phyloP scores from a whole-genome alignment of 2,888 invertebrate genomes.

The Campaea margaritaria region DNA sequence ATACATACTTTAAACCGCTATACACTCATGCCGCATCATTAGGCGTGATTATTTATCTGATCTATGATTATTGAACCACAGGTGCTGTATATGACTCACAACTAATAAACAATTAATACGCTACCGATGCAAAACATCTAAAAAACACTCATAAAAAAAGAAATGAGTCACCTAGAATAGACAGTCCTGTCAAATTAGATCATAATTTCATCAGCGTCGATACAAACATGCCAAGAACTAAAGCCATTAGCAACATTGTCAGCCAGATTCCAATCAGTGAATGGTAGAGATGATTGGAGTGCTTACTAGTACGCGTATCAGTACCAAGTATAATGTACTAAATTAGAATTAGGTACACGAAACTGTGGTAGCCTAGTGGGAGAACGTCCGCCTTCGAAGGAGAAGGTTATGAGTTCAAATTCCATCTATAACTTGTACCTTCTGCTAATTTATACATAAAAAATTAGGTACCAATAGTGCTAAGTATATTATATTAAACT shows the following conservation, averaged over 20 bases:
- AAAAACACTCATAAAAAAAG: constrained; percentile 17
- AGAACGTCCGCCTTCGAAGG: too few relatives aligned
- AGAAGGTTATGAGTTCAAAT: too few relatives aligned
- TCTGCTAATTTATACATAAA: too few relatives aligned
- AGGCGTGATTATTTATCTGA: too few relatives aligned
- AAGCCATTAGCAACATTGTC: constrained; percentile 35
- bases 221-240: constrained; percentile 14
- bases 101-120: constrained; percentile 7
- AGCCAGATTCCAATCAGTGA: constrained; percentile 25
- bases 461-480: too few relatives aligned
- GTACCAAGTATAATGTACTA: neutral
- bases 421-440: too few relatives aligned
- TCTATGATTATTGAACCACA: neutral
- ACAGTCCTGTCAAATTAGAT: constrained; percentile 27
- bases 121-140: constrained; percentile 13
- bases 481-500: neutral
- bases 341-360: too few relatives aligned
- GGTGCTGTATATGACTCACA: neutral
- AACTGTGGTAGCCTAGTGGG: too few relatives aligned
- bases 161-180: constrained; percentile 24
- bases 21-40: too few relatives aligned
- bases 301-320: neutral
- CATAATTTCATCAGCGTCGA: constrained; percentile 28
- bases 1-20: too few relatives aligned
- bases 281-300: neutral